Evolutionary conservation across 2,888 invertebrate species (phyloP).

Genomic region (Epsilonema sp.): DNA sequence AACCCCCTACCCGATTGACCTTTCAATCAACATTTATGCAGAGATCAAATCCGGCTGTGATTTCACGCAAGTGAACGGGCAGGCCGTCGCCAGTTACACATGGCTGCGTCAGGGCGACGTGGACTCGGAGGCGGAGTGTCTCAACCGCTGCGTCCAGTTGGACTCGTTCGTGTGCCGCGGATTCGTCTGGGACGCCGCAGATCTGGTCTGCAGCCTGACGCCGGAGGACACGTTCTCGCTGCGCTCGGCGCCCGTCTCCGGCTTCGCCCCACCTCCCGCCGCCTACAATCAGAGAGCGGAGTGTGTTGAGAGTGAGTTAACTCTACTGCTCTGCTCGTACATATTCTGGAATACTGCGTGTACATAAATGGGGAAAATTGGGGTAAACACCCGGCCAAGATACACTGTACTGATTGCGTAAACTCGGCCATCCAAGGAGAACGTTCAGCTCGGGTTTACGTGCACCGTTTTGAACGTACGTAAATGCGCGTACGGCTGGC

Average conservation of each 20-base stretch:
- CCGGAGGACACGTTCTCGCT: slow-evolving; percentile 1
- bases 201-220: not conserved
- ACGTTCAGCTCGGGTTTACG: no score
- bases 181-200: not conserved
- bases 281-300: no score
- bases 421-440: no score
- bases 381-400: no score
- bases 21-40: not conserved
- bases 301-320: no score
- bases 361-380: not conserved
- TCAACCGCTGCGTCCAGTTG: not conserved
- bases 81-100: not conserved
- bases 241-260: not conserved
- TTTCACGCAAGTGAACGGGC: not conserved
- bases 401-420: no score
- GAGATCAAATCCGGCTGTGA: slow-evolving; percentile 2
- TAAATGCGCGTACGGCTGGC: no score
- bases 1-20: not conserved
- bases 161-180: slow-evolving; percentile 2
- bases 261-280: no score
- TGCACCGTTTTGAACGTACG: no score
- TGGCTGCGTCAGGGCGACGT: not conserved
- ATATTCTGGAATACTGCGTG: no score
- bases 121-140: no score
- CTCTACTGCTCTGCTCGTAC: no score